A percentile compares a stretch with the other conserved stretches of the same genome.
Evolutionary conservation across 1,140 invertebrate species (phyloP).

Genomic region (Formica selysi): DNA sequence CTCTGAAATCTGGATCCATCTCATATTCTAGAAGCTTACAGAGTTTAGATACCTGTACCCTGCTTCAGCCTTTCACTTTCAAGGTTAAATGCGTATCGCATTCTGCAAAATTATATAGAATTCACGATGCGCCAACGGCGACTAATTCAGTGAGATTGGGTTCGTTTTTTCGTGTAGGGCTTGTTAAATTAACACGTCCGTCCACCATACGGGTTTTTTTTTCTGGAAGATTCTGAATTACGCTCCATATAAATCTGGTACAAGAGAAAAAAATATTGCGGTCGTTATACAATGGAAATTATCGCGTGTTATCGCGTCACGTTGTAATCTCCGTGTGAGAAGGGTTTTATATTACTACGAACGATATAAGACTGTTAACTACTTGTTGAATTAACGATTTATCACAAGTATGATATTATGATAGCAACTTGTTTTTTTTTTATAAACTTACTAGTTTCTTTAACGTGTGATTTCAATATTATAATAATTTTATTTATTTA

Average conservation of each 20-base stretch:
- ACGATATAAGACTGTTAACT: conserved; percentile 48
- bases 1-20: neutral
- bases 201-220: neutral
- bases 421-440: conserved; percentile 9
- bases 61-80: conserved; percentile 37
- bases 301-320: conserved; percentile 50
- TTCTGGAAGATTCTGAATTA: conserved; percentile 16
- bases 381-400: conserved; percentile 60
- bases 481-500: conserved; percentile 8
- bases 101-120: conserved; percentile 45
- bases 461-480: neutral
- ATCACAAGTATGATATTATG: conserved; percentile 21
- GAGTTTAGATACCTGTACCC: neutral
- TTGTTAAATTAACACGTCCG: conserved; percentile 54
- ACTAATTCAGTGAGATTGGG: conserved; percentile 27
- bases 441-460: conserved; percentile 40
- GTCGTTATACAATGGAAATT: conserved; percentile 46
- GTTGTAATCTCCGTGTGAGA: conserved; percentile 48
- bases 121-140: conserved; percentile 21
- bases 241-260: neutral
- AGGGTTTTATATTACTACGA: conserved; percentile 48
- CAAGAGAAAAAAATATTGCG: conserved; percentile 40
- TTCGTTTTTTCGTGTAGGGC: conserved; percentile 10
- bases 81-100: conserved; percentile 37
- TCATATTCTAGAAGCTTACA: neutral